Conservation (phyloP, 2,113 vertebrate species). For the Chroicocephalus ridibundus region DNA sequence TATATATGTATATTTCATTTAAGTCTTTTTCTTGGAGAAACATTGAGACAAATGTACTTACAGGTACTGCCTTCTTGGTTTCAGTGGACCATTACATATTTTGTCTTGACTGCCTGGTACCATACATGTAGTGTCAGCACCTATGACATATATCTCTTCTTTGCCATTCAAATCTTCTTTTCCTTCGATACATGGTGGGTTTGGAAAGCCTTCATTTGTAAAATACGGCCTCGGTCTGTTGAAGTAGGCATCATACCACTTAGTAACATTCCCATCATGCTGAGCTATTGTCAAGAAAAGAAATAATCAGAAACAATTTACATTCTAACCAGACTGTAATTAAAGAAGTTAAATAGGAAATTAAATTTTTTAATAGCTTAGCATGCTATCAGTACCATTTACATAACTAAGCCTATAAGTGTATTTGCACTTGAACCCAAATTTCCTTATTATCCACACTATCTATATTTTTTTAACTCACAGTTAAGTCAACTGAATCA, state of each 20-base stretch:
- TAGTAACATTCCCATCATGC: slow-evolving; percentile 86
- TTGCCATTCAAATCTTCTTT: slow-evolving; percentile 61
- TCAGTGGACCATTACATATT: slow-evolving; percentile 94
- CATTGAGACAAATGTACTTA: slow-evolving; percentile 71
- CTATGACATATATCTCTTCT: slow-evolving; percentile 86
- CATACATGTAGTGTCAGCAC: slow-evolving; percentile 81
- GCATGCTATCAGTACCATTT: background rate
- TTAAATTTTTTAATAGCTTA: background rate
- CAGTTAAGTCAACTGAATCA: background rate
- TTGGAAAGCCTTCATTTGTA: slow-evolving; percentile 90
- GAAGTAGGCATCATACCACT: slow-evolving; percentile 90
- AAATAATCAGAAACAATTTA: background rate
- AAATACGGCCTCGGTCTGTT: slow-evolving; percentile 86
- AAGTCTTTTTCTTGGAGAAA: background rate
- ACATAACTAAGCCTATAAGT: background rate
- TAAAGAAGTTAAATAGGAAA: background rate
- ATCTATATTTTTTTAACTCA: background rate
- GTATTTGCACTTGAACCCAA: background rate
- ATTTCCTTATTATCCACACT: background rate
- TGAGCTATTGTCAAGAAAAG: slow-evolving; percentile 78
- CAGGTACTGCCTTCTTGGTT: slow-evolving; percentile 90
- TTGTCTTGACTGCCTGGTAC: slow-evolving; percentile 76
- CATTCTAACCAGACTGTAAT: background rate
- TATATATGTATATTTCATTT: background rate
- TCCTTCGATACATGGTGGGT: slow-evolving; percentile 79